These are phyloP conservation scores for Erethizon dorsatum DNA, from an alignment of 2,797 vertebrate species.

Conservation along the genomic window DNA sequence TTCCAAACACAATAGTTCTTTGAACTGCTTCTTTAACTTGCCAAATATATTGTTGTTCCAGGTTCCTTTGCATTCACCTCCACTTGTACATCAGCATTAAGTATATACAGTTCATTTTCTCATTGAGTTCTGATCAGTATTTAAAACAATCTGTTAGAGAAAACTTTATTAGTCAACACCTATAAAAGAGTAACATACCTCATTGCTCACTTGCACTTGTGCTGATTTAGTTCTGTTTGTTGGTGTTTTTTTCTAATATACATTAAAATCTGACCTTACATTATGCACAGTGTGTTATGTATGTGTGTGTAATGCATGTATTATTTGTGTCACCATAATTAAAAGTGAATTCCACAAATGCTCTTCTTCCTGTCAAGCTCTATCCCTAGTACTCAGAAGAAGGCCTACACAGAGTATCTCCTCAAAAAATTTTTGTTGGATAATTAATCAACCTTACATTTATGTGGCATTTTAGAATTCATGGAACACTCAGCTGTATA, in stretches of 20 bases:
- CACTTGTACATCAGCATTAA: not conserved
- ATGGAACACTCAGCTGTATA: not conserved
- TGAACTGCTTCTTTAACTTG: not conserved
- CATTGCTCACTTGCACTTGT: not conserved
- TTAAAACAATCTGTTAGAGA: not conserved
- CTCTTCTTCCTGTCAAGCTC: not conserved
- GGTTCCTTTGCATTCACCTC: not conserved
- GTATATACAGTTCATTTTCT: not conserved
- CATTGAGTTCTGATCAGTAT: not conserved
- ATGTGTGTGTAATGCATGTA: not conserved
- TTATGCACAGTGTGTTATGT: not conserved
- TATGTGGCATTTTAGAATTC: not conserved
- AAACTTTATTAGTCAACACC: not conserved
- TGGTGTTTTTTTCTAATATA: not conserved
- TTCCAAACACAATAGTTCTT: not conserved
- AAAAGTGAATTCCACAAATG: not conserved
- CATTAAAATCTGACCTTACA: not conserved
- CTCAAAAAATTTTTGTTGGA: not conserved
- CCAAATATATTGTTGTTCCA: not conserved
- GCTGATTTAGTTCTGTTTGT: not conserved
- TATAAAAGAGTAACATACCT: not conserved
- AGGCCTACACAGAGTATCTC: not conserved
- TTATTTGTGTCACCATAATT: not conserved
- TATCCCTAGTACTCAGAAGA: not conserved
- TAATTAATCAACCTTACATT: not conserved